Evolutionary conservation across 2,113 vertebrate genomes (phyloP).

Genomic region (Pseudonaja textilis): DNA sequence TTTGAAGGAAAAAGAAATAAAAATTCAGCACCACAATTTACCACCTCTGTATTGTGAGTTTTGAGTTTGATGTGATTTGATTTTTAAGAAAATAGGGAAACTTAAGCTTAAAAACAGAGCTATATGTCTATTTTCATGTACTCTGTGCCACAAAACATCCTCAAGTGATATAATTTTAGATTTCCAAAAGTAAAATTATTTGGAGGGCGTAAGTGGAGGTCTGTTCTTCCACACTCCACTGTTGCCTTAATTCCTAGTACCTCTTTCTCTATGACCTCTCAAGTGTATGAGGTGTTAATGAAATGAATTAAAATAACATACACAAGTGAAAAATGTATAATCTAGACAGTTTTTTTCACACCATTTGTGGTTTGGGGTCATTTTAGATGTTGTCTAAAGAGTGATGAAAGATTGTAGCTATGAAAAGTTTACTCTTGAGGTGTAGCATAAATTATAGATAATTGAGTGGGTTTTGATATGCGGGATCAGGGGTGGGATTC

Average conservation of each 20-base stretch:
- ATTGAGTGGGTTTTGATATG: background rate
- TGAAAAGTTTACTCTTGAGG: background rate
- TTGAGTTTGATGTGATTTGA: constrained; percentile 25
- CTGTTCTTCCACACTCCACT: background rate
- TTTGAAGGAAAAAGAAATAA: constrained; percentile 23
- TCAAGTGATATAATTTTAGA: background rate
- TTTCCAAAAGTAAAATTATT: background rate
- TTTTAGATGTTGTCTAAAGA: background rate
- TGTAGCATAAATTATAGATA: background rate
- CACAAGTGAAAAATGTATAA: background rate
- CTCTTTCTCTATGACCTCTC: background rate
- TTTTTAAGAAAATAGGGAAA: constrained; percentile 14
- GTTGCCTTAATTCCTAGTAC: background rate
- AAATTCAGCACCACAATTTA: constrained; percentile 25
- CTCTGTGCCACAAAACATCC: background rate
- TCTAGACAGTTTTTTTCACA: too few species aligned
- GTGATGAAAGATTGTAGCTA: background rate
- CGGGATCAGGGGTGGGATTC: too few species aligned
- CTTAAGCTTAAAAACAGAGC: constrained; percentile 14
- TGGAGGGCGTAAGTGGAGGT: background rate
- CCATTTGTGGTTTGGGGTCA: background rate
- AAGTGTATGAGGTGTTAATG: background rate
- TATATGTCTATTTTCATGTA: constrained; percentile 8
- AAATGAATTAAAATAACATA: background rate
- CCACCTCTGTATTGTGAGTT: constrained; percentile 23